Conservation (phyloP, 2,797 vertebrate genomes). For the Galago senegalensis region DNA sequence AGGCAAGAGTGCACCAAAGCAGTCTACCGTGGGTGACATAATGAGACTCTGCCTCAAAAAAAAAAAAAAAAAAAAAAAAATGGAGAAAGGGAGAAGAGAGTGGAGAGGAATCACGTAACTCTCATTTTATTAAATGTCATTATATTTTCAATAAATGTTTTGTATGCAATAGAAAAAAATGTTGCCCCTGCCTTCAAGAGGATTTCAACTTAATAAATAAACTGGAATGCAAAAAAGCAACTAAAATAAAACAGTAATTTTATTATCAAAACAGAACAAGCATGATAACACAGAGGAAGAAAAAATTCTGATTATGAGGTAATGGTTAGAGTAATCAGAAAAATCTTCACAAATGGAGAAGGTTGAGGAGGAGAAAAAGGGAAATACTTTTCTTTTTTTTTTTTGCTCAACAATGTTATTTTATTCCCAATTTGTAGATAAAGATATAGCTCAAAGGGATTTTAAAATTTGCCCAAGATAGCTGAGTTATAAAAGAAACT, state of each 20-base stretch:
- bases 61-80: neutral
- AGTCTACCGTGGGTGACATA: too few relatives aligned
- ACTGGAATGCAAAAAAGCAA: neutral
- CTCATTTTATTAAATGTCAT: conserved; percentile 21
- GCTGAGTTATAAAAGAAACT: neutral
- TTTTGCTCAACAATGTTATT: neutral
- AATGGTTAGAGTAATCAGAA: neutral
- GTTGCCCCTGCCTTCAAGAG: neutral
- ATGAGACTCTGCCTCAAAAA: too few relatives aligned
- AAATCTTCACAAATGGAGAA: neutral
- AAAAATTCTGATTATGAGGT: neutral
- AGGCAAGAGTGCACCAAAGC: too few relatives aligned
- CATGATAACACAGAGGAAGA: neutral
- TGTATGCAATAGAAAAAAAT: neutral
- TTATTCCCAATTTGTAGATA: neutral
- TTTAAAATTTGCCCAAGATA: neutral
- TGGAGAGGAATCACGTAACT: neutral
- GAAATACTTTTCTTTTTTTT: neutral
- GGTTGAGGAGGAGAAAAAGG: neutral
- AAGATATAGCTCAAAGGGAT: neutral
- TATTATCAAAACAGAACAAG: neutral
- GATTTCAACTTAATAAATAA: neutral
- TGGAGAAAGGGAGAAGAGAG: fast-evolving
- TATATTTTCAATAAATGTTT: neutral
- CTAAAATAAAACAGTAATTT: neutral